These are phyloP conservation scores for Schizothorax lantsangensis DNA, from an alignment of 2,797 vertebrate genomes.

Conservation along the genomic window DNA sequence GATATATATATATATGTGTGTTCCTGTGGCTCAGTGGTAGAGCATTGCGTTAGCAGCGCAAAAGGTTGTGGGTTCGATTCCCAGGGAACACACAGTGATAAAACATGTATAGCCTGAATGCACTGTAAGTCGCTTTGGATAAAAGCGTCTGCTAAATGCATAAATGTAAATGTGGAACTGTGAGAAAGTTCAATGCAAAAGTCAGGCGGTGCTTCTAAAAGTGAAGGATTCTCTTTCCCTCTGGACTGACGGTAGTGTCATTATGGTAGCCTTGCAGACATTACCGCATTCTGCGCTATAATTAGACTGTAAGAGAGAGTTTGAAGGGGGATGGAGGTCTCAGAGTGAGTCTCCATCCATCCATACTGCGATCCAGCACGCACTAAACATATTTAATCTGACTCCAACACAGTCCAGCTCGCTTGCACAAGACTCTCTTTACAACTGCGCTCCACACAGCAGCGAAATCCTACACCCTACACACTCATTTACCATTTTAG, in stretches of 20 bases:
- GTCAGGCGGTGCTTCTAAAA: background rate
- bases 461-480: conserved; percentile 1
- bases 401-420: background rate
- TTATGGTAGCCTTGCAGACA: conserved; percentile 54
- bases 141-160: no score
- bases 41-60: no score
- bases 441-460: conserved; percentile 11
- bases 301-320: conserved; percentile 46
- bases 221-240: conserved; percentile 1
- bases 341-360: conserved; percentile 21
- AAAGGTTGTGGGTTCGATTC: no score
- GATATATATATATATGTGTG: no score
- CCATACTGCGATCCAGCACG: conserved; percentile 1
- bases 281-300: conserved; percentile 58
- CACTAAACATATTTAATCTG: conserved; percentile 18
- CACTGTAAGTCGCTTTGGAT: no score
- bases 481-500: background rate
- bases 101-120: no score
- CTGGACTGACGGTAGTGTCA: conserved; percentile 3
- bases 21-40: no score
- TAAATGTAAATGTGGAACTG: no score
- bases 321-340: conserved; percentile 35
- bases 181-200: background rate
- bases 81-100: no score
- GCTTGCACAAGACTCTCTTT: conserved; percentile 9